Evolutionary conservation across 2,797 vertebrate species (phyloP).

Genomic region (Alectoris magna): DNA sequence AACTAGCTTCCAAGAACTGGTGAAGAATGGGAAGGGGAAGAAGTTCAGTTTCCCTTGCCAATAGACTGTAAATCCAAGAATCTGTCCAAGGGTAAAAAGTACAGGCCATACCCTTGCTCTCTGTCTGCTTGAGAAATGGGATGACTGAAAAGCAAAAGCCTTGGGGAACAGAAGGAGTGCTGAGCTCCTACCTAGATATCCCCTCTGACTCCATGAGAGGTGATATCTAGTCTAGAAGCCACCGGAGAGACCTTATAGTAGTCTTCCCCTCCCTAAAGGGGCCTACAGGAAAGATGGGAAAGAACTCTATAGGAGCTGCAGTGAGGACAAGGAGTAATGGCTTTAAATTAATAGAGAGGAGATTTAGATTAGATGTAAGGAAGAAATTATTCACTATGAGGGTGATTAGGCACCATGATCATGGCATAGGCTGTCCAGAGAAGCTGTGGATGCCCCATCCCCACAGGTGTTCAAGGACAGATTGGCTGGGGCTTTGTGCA

Average conservation of each 20-base stretch:
- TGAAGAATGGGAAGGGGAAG: background rate
- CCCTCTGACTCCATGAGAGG: rapidly evolving
- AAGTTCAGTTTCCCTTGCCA: background rate
- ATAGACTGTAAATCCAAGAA: background rate
- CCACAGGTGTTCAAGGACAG: background rate
- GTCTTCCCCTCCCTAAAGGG: background rate
- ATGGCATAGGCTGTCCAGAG: background rate
- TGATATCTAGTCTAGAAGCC: background rate
- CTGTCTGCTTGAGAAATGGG: background rate
- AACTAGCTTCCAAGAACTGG: background rate
- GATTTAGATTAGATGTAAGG: background rate
- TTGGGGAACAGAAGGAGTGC: background rate
- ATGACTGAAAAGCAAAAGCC: background rate
- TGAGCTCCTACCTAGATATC: background rate
- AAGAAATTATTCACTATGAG: background rate
- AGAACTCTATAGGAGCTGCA: background rate
- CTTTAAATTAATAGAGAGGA: background rate
- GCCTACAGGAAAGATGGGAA: background rate
- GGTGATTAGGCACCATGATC: background rate
- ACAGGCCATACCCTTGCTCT: background rate
- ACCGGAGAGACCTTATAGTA: background rate
- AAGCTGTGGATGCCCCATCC: background rate
- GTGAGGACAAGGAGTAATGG: background rate
- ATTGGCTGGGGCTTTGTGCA: background rate
- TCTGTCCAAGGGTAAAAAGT: background rate